phyloP scores from a whole-genome alignment of 2,113 vertebrate genomes.

The Leucosticte australis region DNA sequence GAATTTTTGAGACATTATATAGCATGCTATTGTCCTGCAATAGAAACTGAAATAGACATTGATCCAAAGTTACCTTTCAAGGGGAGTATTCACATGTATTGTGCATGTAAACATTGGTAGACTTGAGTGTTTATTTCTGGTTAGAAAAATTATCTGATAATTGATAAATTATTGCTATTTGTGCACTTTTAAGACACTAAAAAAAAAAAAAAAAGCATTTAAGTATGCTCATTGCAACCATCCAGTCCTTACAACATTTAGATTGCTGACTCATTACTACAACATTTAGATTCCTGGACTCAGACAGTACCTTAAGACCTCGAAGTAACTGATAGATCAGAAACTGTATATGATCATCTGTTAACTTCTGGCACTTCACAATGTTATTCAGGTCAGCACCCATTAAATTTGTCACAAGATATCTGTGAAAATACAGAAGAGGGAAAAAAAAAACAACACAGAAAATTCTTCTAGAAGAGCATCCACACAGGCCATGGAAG shows the following conservation, averaged over 20 bases:
- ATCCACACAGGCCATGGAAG: neutral
- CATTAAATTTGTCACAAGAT: constrained; percentile 97
- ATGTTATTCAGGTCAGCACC: constrained; percentile 97
- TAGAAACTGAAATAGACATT: neutral
- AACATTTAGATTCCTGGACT: neutral
- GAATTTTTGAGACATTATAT: neutral
- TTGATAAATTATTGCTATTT: neutral
- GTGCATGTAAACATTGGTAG: neutral
- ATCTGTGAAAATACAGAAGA: constrained; percentile 74
- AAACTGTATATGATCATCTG: constrained; percentile 96
- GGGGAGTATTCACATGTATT: neutral
- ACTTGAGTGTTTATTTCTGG: neutral
- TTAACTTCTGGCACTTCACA: constrained; percentile 94
- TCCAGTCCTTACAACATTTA: neutral
- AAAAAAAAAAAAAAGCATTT: neutral
- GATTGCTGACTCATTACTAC: neutral
- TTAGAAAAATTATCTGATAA: neutral
- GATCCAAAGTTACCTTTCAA: neutral
- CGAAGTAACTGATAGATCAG: constrained; percentile 96
- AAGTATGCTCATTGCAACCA: neutral
- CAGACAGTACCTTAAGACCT: constrained; percentile 88
- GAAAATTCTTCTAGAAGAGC: neutral
- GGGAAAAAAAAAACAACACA: neutral
- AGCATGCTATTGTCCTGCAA: neutral
- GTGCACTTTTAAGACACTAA: neutral